Base-by-base conservation (phyloP, 2,797 vertebrate genomes). In the Halcyon smyrnensis region DNA sequence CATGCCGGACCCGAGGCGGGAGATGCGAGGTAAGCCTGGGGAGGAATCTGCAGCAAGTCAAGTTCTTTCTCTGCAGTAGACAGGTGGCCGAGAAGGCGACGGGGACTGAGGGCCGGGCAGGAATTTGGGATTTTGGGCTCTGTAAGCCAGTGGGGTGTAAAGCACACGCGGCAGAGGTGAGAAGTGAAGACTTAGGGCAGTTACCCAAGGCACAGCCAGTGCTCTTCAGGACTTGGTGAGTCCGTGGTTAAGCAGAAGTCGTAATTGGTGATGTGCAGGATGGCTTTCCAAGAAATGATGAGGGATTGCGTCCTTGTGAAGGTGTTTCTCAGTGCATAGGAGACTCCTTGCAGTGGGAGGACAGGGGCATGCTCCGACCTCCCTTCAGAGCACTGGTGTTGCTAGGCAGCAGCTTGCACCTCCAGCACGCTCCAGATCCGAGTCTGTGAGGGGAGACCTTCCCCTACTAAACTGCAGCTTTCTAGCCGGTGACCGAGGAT, bases 111-210 rank as follows among this genome's bases (percentile, higher is more conserved):
- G 48, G 34, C 41, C 30, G 32, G 8, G 12, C 60, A 23, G 78
- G 34, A 60, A 5, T 71, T 71, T 41, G 57, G 30, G 79, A 32
- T 57, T 82, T 45, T 8, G 74, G 45, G 74, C 36, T 93, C 37
- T 0, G 4, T 19, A 11, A 95, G 27, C 8, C 13, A 4, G 18
- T 1, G 15, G 43, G 10, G 23, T 37, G 21, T 51, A 41, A 50
- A 6, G 25, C 5, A 5, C 0, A 0, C 1, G 1, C 36, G 48
- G 21, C 1, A 6, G 36, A n/a, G 0, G 0, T 1, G 37, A 37
- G 67, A 36, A 81, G 41, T 18, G 13, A 69, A 54, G 81, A 30
- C 46, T 63, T 82, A 10, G 63, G 64, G 39, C 36, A 39, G 60
- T 12, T 85, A 36, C 59, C 56, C 6, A 25, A 59, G 46, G 50